These are phyloP conservation scores for Rynchops niger DNA, from an alignment of 2,113 vertebrate species.

Conservation along the genomic window DNA sequence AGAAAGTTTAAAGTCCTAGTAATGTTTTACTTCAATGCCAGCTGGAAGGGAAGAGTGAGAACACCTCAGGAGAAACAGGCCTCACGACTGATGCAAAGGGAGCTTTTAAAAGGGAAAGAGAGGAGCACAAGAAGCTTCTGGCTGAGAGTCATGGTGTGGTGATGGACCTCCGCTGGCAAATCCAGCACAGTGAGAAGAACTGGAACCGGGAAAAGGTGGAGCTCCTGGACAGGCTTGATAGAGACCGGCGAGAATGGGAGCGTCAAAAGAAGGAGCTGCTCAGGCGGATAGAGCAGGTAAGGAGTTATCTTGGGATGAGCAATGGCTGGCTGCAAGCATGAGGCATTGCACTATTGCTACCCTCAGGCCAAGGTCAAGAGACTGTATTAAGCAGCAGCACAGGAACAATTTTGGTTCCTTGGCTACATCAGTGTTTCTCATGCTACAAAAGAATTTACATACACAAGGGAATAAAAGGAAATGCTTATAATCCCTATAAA, in stretches of 20 bases:
- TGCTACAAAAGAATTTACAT: neutral
- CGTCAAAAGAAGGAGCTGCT: conserved; percentile 83
- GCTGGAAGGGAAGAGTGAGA: conserved; percentile 74
- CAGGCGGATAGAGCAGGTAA: conserved; percentile 83
- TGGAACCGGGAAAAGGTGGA: conserved; percentile 89
- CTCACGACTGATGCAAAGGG: conserved; percentile 61
- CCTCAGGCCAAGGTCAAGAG: neutral
- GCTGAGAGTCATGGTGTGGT: conserved; percentile 86
- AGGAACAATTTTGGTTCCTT: neutral
- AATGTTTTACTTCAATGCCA: conserved; percentile 47
- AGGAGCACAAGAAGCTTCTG: conserved; percentile 87
- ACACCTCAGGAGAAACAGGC: conserved; percentile 51
- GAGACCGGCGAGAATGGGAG: conserved; percentile 87
- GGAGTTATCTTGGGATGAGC: neutral
- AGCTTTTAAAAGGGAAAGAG: conserved; percentile 80
- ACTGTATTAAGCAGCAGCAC: neutral
- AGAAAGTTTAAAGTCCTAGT: neutral
- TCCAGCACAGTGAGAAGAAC: conserved; percentile 88
- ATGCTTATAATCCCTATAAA: neutral
- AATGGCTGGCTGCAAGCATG: neutral
- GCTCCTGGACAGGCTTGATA: conserved; percentile 84
- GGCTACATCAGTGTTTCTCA: neutral
- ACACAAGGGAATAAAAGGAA: conserved; percentile 1
- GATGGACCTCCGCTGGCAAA: conserved; percentile 92
- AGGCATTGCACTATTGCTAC: neutral